Evolutionary conservation across 2,888 invertebrate species (phyloP).

Genomic region (Volucella inflata): DNA sequence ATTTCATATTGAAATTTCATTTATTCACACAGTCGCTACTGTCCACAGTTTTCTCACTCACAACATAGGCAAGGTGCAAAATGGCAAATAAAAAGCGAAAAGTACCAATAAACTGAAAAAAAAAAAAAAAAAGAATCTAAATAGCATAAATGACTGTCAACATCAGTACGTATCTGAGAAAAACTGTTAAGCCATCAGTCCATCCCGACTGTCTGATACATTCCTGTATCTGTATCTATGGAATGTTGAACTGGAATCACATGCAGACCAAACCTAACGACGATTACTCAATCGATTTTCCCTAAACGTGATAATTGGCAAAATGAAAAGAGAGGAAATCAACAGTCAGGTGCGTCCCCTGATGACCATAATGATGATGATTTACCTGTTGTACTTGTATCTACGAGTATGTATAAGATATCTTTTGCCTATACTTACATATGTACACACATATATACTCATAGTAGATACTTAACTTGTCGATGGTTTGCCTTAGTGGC

Average conservation of each 20-base stretch:
- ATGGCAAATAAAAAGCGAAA: slow-evolving; percentile 23
- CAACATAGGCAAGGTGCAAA: not conserved
- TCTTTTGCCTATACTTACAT: no score
- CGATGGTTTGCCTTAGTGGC: slow-evolving; percentile 35
- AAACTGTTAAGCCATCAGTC: slow-evolving; percentile 27
- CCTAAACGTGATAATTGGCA: slow-evolving; percentile 36
- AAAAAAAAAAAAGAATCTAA: slow-evolving; percentile 4
- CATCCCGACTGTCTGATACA: not conserved
- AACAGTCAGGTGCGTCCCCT: slow-evolving; percentile 20
- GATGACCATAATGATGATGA: slow-evolving; percentile 4
- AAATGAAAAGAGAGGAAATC: slow-evolving; percentile 42
- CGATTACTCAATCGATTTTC: slow-evolving; percentile 69
- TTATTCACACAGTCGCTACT: slow-evolving; percentile 7
- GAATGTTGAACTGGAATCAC: slow-evolving; percentile 22
- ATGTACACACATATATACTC: no score
- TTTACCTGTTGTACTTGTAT: not conserved
- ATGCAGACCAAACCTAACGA: slow-evolving; percentile 25
- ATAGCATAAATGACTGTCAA: slow-evolving; percentile 18
- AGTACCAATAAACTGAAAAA: not conserved
- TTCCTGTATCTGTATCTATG: not conserved
- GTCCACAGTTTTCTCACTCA: no score
- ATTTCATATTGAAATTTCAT: slow-evolving; percentile 40
- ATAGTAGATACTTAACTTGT: no score
- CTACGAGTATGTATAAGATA: no score
- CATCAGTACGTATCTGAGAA: slow-evolving; percentile 30